These are phyloP conservation scores for Euzetes globulus DNA, from an alignment of 2,888 invertebrate genomes.

Conservation along the genomic window DNA sequence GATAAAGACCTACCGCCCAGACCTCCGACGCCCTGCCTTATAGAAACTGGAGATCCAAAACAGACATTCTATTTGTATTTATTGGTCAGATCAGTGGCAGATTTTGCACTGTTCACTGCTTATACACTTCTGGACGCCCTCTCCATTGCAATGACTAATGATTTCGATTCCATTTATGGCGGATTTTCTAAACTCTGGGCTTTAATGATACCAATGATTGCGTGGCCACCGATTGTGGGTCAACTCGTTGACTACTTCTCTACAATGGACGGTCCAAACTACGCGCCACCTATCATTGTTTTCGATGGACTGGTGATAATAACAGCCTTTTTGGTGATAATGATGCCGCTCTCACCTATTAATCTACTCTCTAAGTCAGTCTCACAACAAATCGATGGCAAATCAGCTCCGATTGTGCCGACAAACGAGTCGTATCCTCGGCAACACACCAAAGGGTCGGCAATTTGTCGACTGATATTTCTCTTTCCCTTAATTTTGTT, in stretches of 20 bases:
- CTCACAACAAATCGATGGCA: conserved; percentile 7
- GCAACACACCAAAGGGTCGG: conserved; percentile 28
- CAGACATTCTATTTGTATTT: conserved; percentile 65
- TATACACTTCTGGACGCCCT: conserved; percentile 43
- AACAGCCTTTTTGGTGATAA: conserved; percentile 39
- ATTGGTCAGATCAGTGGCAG: conserved; percentile 58
- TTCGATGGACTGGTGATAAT: conserved; percentile 41
- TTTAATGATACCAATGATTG: conserved; percentile 31
- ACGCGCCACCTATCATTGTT: conserved; percentile 41
- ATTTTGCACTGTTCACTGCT: conserved; percentile 66
- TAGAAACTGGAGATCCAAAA: conserved; percentile 55
- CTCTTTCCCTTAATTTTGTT: conserved; percentile 54
- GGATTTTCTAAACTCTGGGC: conserved; percentile 32
- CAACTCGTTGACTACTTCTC: conserved; percentile 41
- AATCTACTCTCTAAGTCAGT: conserved; percentile 21
- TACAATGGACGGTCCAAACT: conserved; percentile 37
- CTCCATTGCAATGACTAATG: conserved; percentile 37
- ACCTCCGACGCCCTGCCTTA: conserved; percentile 39
- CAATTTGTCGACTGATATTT: conserved; percentile 31
- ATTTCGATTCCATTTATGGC: conserved; percentile 38
- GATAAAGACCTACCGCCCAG: conserved; percentile 20
- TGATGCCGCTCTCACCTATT: conserved; percentile 39
- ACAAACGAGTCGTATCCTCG: conserved; percentile 32
- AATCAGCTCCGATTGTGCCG: conserved; percentile 28
- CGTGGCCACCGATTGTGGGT: conserved; percentile 40